Base-by-base conservation (phyloP, 2,797 vertebrate genomes). In the Zalophus californianus region DNA sequence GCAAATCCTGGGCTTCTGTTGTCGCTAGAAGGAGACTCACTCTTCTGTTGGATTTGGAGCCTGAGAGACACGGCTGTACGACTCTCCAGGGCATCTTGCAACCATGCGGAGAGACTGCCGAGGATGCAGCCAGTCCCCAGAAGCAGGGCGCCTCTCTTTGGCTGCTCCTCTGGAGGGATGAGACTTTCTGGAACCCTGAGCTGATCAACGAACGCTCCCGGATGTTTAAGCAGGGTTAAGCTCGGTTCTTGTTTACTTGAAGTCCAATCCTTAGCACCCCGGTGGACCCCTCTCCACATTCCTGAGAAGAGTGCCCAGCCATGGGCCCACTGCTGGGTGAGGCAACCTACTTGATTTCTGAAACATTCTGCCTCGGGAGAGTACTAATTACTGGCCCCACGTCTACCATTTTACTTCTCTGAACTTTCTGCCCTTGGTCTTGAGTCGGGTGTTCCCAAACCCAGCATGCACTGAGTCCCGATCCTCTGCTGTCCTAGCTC, bases 171-270 rank as follows among this genome's bases (percentile, higher is more conserved):
- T 7, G 21, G 16, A 10, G 4, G 16, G 35, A 16, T 32, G 29
- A 10, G 56, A 10, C 50, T 18, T 52, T 21, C 23, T 0, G 0
- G 70, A n/a, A 44, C 68, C 48, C n/a, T 14, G 35, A 4, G 29
- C 50, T 8, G 0, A 23, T 32, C 44, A 44, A 44, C 7, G 0
- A 0, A 0, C 7, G 60, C 38, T 20, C 27, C 35, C 15, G 2
- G 0, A 11, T 5, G 11, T 66, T 21, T 14, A 35, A 56, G 83
- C 29, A 21, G 8, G 27, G 54, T 25, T 13, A 44, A 52, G 18
- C 64, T 70, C 2, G 32, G 12, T 18, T 32, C 8, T 20, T 10
- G 1, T 16, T 70, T 23, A 29, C 60, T 13, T 10, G 15, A 4
- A 10, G 66, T 32, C 62, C 6, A 3, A 6, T 2, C n/a, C 60